Percentiles rank a stretch among this genome's conserved stretches.
Evolutionary conservation across 2,113 vertebrate species (phyloP).

Genomic region (Corythornis vintsioides): DNA sequence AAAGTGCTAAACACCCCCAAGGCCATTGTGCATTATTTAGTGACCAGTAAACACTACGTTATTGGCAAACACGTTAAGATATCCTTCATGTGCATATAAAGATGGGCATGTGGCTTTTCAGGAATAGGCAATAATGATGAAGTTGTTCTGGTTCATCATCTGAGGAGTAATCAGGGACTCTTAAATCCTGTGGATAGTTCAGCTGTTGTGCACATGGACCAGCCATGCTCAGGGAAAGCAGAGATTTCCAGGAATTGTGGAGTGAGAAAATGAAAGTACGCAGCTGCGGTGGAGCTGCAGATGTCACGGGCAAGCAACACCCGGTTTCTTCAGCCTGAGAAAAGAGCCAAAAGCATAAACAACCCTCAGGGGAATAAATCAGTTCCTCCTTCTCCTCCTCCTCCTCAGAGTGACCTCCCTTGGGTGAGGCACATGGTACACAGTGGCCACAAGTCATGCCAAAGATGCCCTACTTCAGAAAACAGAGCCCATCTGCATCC

Average conservation of each 20-base stretch:
- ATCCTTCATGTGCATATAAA: neutral
- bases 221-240: constrained; percentile 31
- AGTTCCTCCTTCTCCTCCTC: neutral
- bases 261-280: constrained; percentile 44
- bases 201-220: neutral
- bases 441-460: fast-evolving
- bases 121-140: neutral
- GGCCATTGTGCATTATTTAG: neutral
- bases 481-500: fast-evolving
- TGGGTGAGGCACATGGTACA: fast-evolving
- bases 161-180: neutral
- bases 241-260: constrained; percentile 61
- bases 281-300: constrained; percentile 45
- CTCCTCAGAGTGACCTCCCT: neutral
- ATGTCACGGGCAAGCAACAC: neutral
- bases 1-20: neutral
- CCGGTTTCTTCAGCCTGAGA: neutral
- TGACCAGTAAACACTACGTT: neutral
- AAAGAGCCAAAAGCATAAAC: constrained; percentile 21
- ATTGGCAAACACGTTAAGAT: neutral
- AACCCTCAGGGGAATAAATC: neutral
- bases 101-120: neutral
- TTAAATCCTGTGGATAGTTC: too few species aligned
- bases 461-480: neutral
- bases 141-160: constrained; percentile 1